Evolutionary conservation across 1,140 invertebrate genomes (phyloP).

Genomic region (Brachionus rotundiformis): DNA sequence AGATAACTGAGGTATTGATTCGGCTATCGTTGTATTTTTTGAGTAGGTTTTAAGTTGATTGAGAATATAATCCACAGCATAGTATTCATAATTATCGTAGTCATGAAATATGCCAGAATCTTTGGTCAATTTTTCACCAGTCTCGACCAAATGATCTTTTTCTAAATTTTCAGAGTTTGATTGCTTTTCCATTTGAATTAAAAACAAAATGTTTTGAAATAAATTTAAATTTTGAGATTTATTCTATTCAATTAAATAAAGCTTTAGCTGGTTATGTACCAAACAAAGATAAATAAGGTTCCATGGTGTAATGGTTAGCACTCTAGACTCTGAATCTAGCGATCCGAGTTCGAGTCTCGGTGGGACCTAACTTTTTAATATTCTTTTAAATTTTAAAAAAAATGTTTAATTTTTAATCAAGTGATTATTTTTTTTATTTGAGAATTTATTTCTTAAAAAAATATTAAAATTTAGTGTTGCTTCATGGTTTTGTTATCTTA

Average conservation of each 20-base stretch:
- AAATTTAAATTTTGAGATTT: too few species aligned
- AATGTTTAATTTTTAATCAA: too few species aligned
- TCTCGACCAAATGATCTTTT: background rate
- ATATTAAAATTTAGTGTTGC: too few species aligned
- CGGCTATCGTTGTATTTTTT: background rate
- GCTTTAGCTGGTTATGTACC: background rate
- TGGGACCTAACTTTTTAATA: conserved; percentile 41
- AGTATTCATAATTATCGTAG: conserved; percentile 52
- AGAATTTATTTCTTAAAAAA: too few species aligned
- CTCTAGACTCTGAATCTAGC: conserved; percentile 52
- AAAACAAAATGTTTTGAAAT: background rate
- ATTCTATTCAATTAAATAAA: too few species aligned
- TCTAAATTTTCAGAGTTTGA: background rate
- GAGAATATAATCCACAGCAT: conserved; percentile 30
- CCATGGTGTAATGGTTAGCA: conserved; percentile 52
- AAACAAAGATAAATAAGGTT: background rate
- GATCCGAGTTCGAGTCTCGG: conserved; percentile 52
- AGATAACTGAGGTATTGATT: background rate
- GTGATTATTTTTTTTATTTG: too few species aligned
- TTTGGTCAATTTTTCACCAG: background rate
- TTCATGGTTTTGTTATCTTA: too few species aligned
- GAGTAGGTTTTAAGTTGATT: background rate
- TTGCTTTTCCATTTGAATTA: conserved; percentile 2
- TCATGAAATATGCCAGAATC: conserved; percentile 18
- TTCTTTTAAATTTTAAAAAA: too few species aligned